These are phyloP conservation scores for Aythya fuligula DNA, from an alignment of 2,797 vertebrate species.

Conservation along the genomic window DNA sequence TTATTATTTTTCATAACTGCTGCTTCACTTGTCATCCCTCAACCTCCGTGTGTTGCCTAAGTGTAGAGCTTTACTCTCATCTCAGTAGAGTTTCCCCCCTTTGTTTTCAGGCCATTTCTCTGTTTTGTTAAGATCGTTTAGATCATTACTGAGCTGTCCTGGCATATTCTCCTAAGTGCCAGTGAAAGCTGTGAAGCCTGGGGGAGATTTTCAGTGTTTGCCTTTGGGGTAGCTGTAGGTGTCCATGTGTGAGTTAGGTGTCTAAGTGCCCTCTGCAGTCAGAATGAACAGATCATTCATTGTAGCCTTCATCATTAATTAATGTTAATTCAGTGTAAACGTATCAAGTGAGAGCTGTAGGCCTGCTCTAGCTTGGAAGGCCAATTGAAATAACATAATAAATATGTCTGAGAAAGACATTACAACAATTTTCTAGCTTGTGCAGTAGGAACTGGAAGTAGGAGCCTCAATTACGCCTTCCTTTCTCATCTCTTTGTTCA, in stretches of 20 bases:
- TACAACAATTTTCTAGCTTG: neutral
- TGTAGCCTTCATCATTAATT: neutral
- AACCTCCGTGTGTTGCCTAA: neutral
- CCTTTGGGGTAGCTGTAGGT: neutral
- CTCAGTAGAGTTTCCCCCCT: neutral
- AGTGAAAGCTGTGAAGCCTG: neutral
- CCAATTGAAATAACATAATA: neutral
- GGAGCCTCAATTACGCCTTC: neutral
- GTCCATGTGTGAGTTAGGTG: neutral
- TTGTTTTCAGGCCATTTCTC: neutral
- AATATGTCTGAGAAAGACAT: neutral
- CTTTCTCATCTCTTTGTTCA: conserved; percentile 42
- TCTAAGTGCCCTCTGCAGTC: neutral
- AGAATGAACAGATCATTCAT: neutral
- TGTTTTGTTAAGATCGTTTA: neutral
- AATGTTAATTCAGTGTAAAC: neutral
- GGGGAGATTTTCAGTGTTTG: neutral
- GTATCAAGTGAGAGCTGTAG: neutral
- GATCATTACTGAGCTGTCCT: neutral
- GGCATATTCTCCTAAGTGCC: neutral
- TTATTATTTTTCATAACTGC: neutral
- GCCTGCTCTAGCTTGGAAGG: neutral
- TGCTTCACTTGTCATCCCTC: neutral
- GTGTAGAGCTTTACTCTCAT: neutral
- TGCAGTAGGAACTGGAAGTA: conserved; percentile 12